A percentile compares a stretch with the other conserved stretches of the same genome.
These are phyloP conservation scores for Orientallactaga sibirica DNA, from an alignment of 2,797 vertebrate species.

Conservation along the genomic window DNA sequence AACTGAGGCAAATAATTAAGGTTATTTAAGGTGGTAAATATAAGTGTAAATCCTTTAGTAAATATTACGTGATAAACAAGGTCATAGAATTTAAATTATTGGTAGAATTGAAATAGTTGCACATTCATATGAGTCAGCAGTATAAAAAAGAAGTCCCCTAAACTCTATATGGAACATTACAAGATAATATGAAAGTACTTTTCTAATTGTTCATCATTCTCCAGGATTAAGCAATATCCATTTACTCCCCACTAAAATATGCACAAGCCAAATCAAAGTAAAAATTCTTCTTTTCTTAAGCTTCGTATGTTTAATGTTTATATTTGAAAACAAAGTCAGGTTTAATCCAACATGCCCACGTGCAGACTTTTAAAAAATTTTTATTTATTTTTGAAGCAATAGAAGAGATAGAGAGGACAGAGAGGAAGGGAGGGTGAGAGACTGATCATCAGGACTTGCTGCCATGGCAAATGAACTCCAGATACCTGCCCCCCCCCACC, in stretches of 20 bases:
- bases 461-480: no score
- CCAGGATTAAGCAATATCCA: neutral
- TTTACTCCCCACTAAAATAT: neutral
- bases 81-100: neutral
- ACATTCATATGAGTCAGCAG: neutral
- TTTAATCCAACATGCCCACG: neutral
- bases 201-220: neutral
- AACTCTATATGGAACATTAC: neutral
- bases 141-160: neutral
- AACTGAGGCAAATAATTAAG: neutral
- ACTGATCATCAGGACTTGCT: no score
- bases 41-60: neutral
- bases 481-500: no score
- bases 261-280: neutral
- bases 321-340: neutral
- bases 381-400: no score
- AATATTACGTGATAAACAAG: neutral
- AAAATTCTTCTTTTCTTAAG: conserved; percentile 7
- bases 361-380: neutral
- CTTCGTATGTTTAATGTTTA: neutral
- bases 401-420: no score
- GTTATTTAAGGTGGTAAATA: neutral
- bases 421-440: no score
- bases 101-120: neutral
- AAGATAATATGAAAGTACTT: neutral